phyloP scores from a whole-genome alignment of 2,797 vertebrate species.

The Eospalax fontanierii region DNA sequence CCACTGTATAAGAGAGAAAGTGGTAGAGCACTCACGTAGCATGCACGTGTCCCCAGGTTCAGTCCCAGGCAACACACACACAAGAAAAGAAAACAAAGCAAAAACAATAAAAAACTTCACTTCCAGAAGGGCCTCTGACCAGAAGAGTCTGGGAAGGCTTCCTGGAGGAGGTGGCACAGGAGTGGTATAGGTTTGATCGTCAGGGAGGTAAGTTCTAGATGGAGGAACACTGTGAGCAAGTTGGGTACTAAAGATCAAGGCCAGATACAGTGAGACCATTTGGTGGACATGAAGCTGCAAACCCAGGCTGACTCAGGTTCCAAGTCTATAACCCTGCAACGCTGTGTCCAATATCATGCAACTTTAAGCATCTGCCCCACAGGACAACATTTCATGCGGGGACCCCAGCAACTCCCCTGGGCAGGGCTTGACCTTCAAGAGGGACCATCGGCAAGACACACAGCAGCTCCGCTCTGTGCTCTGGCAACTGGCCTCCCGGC shows the following conservation, averaged over 20 bases:
- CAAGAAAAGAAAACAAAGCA: too few species aligned
- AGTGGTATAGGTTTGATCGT: background rate
- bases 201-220: background rate
- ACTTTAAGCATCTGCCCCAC: conserved; percentile 68
- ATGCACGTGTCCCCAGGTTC: background rate
- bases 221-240: background rate
- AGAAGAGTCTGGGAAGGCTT: conserved; percentile 3
- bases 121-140: too few species aligned
- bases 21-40: background rate
- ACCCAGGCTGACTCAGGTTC: background rate
- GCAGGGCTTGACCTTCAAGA: conserved; percentile 93
- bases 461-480: conserved; percentile 94
- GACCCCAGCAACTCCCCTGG: conserved; percentile 85
- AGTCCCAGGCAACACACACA: background rate
- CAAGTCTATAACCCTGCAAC: background rate
- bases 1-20: background rate
- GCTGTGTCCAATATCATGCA: background rate
- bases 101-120: too few species aligned
- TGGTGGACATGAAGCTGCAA: too few species aligned
- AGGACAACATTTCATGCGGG: conserved; percentile 89
- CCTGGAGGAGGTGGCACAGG: background rate
- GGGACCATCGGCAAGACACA: conserved; percentile 93
- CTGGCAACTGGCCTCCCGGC: conserved; percentile 94
- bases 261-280: background rate
- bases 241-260: background rate